Evolutionary conservation across 2,888 invertebrate species (phyloP), one percentile per base, ranked within the genome.

Genomic region (Diarsia dahlii): DNA sequence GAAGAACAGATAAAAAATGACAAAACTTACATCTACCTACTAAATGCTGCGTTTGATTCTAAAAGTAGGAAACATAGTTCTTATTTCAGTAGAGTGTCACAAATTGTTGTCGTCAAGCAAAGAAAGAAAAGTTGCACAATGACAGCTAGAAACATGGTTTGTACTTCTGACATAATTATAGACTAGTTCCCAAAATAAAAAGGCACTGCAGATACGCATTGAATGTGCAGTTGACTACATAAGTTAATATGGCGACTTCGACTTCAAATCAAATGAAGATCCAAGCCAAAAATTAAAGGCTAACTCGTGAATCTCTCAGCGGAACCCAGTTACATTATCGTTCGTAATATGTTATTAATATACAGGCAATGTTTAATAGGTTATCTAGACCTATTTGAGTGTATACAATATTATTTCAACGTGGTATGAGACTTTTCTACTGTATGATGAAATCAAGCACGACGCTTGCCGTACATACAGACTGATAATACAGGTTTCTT

Each of bases 1-100:
- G 23, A 3, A 18, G 12, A 34, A 70, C n/a, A 60, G n/a, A 39
- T 20, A 64, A 80, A 46, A 46, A 8, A 23, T 9, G 18, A 70
- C 4, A 23, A n/a, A 48, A 80, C 39, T 56, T 46, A 77, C 23
- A 70, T 58, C 28, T 70, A 63, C 23, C 9, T 69, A 69, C 74
- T 82, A 84, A 80, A 82, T 82, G 82, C 84, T 82, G 82, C 80
- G 46, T 69, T 79, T 68, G 18, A 80, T 45, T 66, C 65, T 71
- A 69, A 76, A 65, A 67, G 13, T 65, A 63, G 23, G 20, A 28
- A 50, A 28, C 15, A 45, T 63, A 45, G 18, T 52, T 62, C 12
- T 10, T 39, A 52, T 20, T n/a, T 77, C 12, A 60, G 20, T 34
- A 68, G 20, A 46, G 28, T 15, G 12, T 46, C 28, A 18, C 10